Evolutionary conservation across 2,113 vertebrate genomes (phyloP), one percentile per base, ranked within the genome.

Genomic region (Grammomys dolichurus): DNA sequence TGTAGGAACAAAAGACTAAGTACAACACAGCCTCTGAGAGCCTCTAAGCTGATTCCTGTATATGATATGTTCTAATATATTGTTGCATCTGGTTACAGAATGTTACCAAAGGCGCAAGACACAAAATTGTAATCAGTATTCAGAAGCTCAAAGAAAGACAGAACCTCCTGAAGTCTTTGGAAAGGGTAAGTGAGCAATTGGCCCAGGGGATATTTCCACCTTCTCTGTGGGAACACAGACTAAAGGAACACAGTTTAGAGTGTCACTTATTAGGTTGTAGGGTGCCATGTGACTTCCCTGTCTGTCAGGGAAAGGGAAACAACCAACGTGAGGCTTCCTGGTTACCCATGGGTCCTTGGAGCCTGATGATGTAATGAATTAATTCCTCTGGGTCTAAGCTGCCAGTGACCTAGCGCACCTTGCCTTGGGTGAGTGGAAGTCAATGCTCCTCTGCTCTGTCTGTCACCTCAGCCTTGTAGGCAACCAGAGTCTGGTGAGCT

Each of bases 71-170:
- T 87, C 89, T 48, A 77, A 94, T 65, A 24, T 63, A 22, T 70
- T 46, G 54, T 89, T 94, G 36, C 67, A 24, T 96, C 96, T 81
- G 87, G 80, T 97, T 98, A 40, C 98, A 99, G 99, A 99, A 99
- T 9, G 99, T 99, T 98, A 99, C 99, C 98, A 99, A 99, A 99
- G 99, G 99, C 7, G 99, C 99, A 1, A 98, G 99, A 93, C 99
- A 99, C 98, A 99, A 99, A 98, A 99, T 99, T 86, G 99, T 99
- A 94, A 99, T 99, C 98, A 99, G 99, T 98, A 99, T 99, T 98
- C 99, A 99, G 98, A 99, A 99, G 98, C 99, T 99, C 96, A 99
- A 99, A 98, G 99, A 99, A 97, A 99, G 99, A 95, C 99, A 99
- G 96, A 99, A 99, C 95, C 98, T 99, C 77, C 99, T 99, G 77